Conservation (phyloP, 2,797 vertebrate species). For the Anniella stebbinsi region DNA sequence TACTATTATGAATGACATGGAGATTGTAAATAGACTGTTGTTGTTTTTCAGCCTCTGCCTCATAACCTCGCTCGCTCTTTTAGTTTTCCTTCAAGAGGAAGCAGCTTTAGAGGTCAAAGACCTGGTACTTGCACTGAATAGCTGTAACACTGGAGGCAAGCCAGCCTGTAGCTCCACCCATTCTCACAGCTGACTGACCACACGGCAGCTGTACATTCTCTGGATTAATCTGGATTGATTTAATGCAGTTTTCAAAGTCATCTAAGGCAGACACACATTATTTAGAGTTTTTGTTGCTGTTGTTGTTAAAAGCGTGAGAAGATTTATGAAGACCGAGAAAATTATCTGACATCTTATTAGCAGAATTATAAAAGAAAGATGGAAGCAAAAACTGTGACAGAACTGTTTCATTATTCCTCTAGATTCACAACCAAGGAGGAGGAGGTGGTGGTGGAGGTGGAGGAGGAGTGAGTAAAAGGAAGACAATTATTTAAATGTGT, state of each 20-base stretch:
- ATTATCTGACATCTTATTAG: no score
- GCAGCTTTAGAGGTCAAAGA: background rate
- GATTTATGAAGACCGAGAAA: background rate
- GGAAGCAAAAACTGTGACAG: background rate
- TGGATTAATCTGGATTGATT: background rate
- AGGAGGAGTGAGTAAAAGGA: fast-evolving
- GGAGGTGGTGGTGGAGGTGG: background rate
- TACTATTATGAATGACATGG: background rate
- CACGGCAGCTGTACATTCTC: background rate
- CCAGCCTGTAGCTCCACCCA: background rate
- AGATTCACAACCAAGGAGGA: background rate
- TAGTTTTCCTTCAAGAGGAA: background rate
- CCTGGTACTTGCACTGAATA: background rate
- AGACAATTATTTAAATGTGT: background rate
- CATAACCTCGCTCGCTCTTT: background rate
- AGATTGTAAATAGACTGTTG: background rate
- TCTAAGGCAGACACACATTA: background rate
- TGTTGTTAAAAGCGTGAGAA: background rate
- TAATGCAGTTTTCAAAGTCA: background rate
- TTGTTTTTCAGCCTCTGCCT: background rate
- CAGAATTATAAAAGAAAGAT: background rate
- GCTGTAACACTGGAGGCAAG: background rate
- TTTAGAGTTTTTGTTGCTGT: background rate
- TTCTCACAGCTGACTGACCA: background rate
- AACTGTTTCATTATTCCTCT: background rate